Base-by-base conservation (phyloP, 1,140 invertebrate species). In the Phymorhynchus buccinoides region DNA sequence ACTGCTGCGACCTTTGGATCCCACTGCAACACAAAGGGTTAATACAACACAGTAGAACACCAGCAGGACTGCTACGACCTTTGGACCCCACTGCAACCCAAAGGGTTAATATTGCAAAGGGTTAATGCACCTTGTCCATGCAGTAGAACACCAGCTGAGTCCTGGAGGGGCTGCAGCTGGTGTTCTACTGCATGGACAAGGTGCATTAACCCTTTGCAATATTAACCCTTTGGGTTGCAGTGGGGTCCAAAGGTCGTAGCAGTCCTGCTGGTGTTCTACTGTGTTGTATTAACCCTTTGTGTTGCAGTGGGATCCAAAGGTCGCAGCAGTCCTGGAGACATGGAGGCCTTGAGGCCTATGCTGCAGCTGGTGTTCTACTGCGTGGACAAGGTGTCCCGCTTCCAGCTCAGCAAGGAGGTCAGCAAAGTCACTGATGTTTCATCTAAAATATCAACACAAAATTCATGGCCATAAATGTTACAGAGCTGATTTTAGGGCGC, bases 381-480 rank as follows among this genome's bases (percentile, higher is more conserved):
- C 85, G 95, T 99, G 89, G 98, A 99, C 92, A 98, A 98, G 94
- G 94, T 99, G 56, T 96, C 97, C 90, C 94, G 97, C 86, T 96
- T 97, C 85, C 95, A 96, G 90, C 95, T 99, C 48, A 97, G 96
- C 80, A 98, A 97, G 94, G 98, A 99, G 95, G 97, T 97, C 93
- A 93, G 91, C n/a, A n/a, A n/a, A n/a, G n/a, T n/a, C n/a, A n/a
- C n/a, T n/a, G n/a, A n/a, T n/a, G n/a, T n/a, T n/a, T n/a, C n/a
- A n/a, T n/a, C n/a, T n/a, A n/a, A n/a, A n/a, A n/a, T n/a, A n/a
- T n/a, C n/a, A n/a, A n/a, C n/a, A n/a, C n/a, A n/a, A n/a, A n/a
- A n/a, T n/a, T n/a, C n/a, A n/a, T n/a, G n/a, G n/a, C n/a, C n/a
- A n/a, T n/a, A n/a, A n/a, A n/a, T n/a, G n/a, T n/a, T n/a, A n/a